phyloP scores from a whole-genome alignment of 2,888 invertebrate species.

The Mimas tiliae region DNA sequence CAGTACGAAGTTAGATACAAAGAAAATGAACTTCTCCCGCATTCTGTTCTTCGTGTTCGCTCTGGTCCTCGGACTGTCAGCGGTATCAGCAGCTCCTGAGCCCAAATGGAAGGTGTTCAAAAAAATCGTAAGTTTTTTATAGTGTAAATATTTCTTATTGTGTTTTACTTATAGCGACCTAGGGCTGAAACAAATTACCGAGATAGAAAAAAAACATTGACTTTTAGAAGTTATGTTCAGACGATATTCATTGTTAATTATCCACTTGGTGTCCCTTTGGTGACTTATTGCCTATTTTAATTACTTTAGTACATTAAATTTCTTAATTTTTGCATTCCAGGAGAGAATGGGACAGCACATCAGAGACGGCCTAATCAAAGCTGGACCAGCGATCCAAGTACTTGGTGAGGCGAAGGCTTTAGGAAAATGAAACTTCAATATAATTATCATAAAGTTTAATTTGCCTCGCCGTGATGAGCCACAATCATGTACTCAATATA shows the following conservation, averaged over 20 bases:
- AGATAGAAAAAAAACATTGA: no score
- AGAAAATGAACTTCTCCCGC: conserved; percentile 57
- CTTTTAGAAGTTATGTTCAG: no score
- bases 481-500: neutral
- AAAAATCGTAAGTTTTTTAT: conserved; percentile 66
- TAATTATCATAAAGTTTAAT: neutral
- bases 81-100: conserved; percentile 55
- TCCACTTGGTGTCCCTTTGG: no score
- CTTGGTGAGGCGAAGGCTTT: conserved; percentile 46
- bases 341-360: conserved; percentile 52
- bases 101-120: conserved; percentile 63
- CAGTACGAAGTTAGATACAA: neutral
- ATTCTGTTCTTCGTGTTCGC: conserved; percentile 57
- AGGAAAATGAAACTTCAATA: conserved; percentile 38
- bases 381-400: conserved; percentile 54
- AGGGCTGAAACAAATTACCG: no score
- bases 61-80: conserved; percentile 50
- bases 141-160: neutral
- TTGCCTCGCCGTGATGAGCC: neutral
- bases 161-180: no score
- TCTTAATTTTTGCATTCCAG: conserved; percentile 38
- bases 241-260: no score
- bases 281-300: no score
- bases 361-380: conserved; percentile 55
- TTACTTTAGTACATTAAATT: no score